Base-by-base conservation (phyloP, 2,888 invertebrate genomes). In the Chaitophorus viminalis region DNA sequence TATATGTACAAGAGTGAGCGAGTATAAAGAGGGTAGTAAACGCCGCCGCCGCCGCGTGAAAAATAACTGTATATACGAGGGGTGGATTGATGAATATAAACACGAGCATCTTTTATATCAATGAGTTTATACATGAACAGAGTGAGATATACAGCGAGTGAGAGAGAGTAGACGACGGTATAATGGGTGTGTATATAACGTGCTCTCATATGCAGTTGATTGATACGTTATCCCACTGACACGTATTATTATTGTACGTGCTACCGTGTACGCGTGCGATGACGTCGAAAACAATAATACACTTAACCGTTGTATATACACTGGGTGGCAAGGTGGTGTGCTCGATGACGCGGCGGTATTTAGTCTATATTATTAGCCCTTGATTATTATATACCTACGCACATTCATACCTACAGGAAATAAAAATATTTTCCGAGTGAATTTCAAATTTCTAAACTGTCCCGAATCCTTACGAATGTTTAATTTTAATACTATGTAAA, bases 101-200 rank as follows among this genome's bases (percentile, higher is more conserved):
- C 87, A 87, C 87, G 79, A 86, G 86, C 86, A 72, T 87, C 87
- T 87, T 79, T 87, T 87, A 87, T 87, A 78, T 86, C 78, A 79
- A 86, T 79, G 86, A 72, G 72, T 86, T 70, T 78, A 86, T 76
- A 76, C 54, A 70, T 11, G 29, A 31, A 36, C 36, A 18, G 21
- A 31, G 39, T 39, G 39, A 3, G 29, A 9, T 29, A 33, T 17
- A 60, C 31, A 4, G 60, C 36, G 60, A 2, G 33, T 0, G 82
- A 31, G 82, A 18, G 72, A 36, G 14, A 46, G 46, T 14, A 72
- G 18, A 29, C 3, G 54, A 29, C 54, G 9, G n/a, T n/a, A 77
- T 77, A 75, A 83, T 83, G 83, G 83, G 83, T 65, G 54, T 82
- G 70, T 72, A 36, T 52, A 52, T 70, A 74, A 74, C 83, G n/a